A percentile compares a stretch with the other conserved stretches of the same genome.
Evolutionary conservation across 92 coral and sea anemone genomes (phyloP).

Genomic region (Montipora capitata): DNA sequence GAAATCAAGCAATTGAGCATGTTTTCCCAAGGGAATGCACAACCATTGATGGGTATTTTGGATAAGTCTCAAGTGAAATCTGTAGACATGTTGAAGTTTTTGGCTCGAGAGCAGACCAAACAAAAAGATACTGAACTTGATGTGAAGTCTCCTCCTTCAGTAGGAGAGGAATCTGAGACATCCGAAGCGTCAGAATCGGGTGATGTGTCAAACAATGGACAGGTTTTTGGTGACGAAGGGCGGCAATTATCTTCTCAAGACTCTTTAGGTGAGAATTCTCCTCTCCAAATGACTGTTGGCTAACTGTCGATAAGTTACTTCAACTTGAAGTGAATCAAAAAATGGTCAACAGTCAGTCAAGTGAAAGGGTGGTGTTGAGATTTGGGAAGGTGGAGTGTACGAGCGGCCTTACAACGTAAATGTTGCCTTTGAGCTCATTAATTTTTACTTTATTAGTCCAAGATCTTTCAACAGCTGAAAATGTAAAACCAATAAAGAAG

Average conservation of each 20-base stretch:
- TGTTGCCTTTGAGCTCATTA: too few species aligned
- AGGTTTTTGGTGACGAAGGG: neutral
- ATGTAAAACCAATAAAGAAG: too few species aligned
- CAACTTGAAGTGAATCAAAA: too few species aligned
- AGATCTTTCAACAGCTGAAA: too few species aligned
- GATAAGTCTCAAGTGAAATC: slow-evolving; percentile 26
- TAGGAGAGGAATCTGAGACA: slow-evolving; percentile 31
- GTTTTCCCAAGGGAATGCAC: slow-evolving; percentile 11
- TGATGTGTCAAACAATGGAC: neutral
- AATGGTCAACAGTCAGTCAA: too few species aligned
- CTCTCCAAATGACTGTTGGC: neutral
- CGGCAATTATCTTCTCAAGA: neutral
- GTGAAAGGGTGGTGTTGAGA: too few species aligned
- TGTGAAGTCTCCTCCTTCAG: neutral
- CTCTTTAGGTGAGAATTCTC: slow-evolving; percentile 17
- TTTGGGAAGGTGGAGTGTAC: too few species aligned
- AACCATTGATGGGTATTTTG: neutral
- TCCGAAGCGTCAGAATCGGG: slow-evolving; percentile 42
- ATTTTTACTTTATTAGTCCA: too few species aligned
- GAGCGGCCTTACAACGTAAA: too few species aligned
- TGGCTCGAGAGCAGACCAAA: slow-evolving; percentile 38
- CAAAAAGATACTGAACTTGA: neutral
- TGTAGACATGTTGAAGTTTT: slow-evolving; percentile 39
- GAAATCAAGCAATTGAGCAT: neutral
- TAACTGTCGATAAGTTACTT: neutral